Conservation (phyloP, 2,797 vertebrate species). For the Acropternis orthonyx region DNA sequence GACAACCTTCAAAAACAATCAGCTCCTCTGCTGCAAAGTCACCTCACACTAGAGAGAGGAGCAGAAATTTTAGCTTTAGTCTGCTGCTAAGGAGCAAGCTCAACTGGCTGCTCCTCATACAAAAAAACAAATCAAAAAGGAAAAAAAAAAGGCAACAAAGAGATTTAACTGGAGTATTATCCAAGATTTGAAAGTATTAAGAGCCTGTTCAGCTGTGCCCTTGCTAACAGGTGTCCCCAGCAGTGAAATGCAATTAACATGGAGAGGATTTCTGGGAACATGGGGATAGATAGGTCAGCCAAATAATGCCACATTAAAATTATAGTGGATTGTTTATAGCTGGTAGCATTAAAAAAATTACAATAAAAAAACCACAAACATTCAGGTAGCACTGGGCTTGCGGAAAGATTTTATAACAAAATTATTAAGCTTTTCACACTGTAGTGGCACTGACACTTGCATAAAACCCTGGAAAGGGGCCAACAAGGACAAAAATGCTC, state of each 20-base stretch:
- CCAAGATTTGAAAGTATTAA: conserved; percentile 46
- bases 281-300: conserved; percentile 26
- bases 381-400: not conserved
- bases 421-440: conserved; percentile 28
- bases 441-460: not conserved
- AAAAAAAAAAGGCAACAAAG: not conserved
- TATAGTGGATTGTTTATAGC: not conserved
- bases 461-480: not conserved
- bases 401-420: conserved; percentile 22
- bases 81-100: not conserved
- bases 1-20: not conserved
- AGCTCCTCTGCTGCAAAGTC: not conserved
- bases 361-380: not conserved
- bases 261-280: conserved; percentile 50
- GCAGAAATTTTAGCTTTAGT: not conserved
- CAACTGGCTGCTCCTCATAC: not conserved
- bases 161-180: conserved; percentile 26
- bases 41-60: not conserved
- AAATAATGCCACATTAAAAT: conserved; percentile 38
- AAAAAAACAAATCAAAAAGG: too few relatives aligned
- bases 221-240: conserved; percentile 61
- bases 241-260: conserved; percentile 38
- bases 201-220: conserved; percentile 7
- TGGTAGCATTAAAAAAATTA: not conserved
- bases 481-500: conserved; percentile 17